These are phyloP conservation scores for Isotomurus palustris DNA, from an alignment of 2,888 invertebrate species.

Conservation along the genomic window DNA sequence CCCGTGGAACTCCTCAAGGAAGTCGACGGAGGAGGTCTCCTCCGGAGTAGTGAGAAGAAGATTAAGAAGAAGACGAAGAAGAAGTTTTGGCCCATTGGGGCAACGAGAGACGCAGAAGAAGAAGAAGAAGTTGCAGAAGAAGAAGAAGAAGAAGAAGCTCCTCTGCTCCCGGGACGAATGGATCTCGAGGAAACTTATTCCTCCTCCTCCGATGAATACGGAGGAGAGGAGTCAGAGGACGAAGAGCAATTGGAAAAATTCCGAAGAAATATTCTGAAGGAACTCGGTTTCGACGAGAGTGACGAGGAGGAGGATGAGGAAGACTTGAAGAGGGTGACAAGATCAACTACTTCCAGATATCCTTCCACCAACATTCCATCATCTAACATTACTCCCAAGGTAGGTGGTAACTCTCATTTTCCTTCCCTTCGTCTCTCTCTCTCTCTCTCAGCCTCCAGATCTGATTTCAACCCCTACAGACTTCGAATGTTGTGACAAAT, in stretches of 20 bases:
- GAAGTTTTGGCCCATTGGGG: too few relatives aligned
- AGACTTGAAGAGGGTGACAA: too few relatives aligned
- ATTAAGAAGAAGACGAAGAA: not conserved
- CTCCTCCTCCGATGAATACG: constrained; percentile 9
- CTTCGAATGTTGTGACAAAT: too few relatives aligned
- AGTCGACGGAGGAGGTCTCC: not conserved
- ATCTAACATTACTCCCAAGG: not conserved
- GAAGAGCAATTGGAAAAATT: constrained; percentile 13
- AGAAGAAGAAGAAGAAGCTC: not conserved
- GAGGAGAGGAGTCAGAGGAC: not conserved
- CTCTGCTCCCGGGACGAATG: constrained; percentile 8
- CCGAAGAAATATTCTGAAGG: constrained; percentile 19
- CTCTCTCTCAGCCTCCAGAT: too few relatives aligned
- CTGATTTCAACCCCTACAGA: not conserved
- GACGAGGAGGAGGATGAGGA: not conserved
- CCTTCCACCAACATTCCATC: not conserved
- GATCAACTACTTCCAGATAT: not conserved
- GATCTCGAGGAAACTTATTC: constrained; percentile 12
- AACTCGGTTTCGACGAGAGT: constrained; percentile 16
- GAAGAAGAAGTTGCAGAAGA: not conserved
- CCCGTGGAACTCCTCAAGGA: not conserved
- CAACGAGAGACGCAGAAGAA: too few relatives aligned
- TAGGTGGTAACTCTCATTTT: too few relatives aligned
- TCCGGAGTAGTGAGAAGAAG: too few relatives aligned
- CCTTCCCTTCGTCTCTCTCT: too few relatives aligned